Evolutionary conservation across 2,888 invertebrate genomes (phyloP), one percentile per base, ranked within the genome.

Genomic region (Habroteleia sp.): DNA sequence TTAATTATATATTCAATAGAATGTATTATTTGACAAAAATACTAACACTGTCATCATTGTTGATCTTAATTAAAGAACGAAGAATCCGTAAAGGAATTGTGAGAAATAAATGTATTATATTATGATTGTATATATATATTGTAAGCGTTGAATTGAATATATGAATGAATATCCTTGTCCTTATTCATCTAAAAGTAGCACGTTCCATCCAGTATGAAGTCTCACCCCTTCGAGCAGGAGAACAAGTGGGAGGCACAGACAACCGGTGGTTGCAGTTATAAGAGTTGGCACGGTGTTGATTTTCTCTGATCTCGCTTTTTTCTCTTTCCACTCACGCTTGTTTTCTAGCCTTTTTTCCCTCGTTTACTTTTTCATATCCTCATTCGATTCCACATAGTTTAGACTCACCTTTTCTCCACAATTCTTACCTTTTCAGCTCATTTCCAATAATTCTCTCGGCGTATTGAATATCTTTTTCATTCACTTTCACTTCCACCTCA

Each of bases 261-360:
- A 85, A 84, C 85, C 85, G 84, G 83, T 83, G 81, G 76, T 74
- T 65, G 76, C 85, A 87, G 84, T 86, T 85, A 84, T 84, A 86
- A 85, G 84, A 86, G 85, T 84, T 82, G 80, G 77, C 82, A 85
- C 82, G 83, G 84, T 85, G 83, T 84, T 83, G 83, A 83, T 85
- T 83, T 84, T 82, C 80, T 80, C 80, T 65, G 58, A 65, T 73
- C 65, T 58, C 68, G 52, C 58, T 39, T 48, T 68, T 46, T 44
- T 17, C 73, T 72, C 54, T 50, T 63, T 27, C 42, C 52, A 52
- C 56, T 42, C 56, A 11, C 42, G 39, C 62, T 74, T 60, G 52
- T 66, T 60, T 60, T 62, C 60, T 58, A 8, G 52, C 27, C 65
- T 66, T 66, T 71, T 66, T 66, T 58, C 50, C n/a, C n/a, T n/a